These are phyloP conservation scores for Drosophila repletoides DNA, from an alignment of 1,140 invertebrate genomes.

Conservation along the genomic window DNA sequence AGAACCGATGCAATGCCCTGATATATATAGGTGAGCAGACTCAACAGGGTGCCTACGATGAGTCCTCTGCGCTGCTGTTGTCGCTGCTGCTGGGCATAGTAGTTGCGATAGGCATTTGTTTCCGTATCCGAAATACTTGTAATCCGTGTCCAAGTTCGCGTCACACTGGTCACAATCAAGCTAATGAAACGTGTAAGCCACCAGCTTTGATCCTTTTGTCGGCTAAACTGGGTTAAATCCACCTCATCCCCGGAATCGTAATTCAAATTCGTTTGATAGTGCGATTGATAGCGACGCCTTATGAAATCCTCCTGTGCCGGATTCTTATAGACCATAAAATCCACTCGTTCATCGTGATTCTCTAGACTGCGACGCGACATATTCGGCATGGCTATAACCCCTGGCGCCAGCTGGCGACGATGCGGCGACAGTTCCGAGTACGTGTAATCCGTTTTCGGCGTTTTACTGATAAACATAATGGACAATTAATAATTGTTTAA, in stretches of 20 bases:
- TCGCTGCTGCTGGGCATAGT: conserved; percentile 38
- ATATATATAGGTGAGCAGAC: conserved; percentile 61
- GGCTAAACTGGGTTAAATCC: conserved; percentile 45
- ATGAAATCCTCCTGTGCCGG: conserved; percentile 74
- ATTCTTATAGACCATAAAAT: conserved; percentile 70
- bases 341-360: conserved; percentile 70
- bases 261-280: conserved; percentile 34
- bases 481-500: background rate
- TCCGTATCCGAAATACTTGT: conserved; percentile 39
- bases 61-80: conserved; percentile 39
- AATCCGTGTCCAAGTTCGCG: conserved; percentile 51
- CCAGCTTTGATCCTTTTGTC: conserved; percentile 48
- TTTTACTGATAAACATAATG: conserved; percentile 84
- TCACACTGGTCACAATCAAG: conserved; percentile 51
- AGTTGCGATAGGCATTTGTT: conserved; percentile 51
- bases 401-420: conserved; percentile 89
- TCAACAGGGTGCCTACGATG: conserved; percentile 45
- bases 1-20: conserved; percentile 80
- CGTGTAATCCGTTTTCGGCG: conserved; percentile 92
- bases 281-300: conserved; percentile 67
- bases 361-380: conserved; percentile 88
- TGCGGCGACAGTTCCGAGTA: conserved; percentile 89
- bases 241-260: conserved; percentile 79
- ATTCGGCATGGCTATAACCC: conserved; percentile 90
- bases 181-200: conserved; percentile 65